A percentile compares a stretch with the other conserved stretches of the same genome.
Evolutionary conservation across 1,140 invertebrate species (phyloP).

Genomic region (Vollenhovia emeryi): DNA sequence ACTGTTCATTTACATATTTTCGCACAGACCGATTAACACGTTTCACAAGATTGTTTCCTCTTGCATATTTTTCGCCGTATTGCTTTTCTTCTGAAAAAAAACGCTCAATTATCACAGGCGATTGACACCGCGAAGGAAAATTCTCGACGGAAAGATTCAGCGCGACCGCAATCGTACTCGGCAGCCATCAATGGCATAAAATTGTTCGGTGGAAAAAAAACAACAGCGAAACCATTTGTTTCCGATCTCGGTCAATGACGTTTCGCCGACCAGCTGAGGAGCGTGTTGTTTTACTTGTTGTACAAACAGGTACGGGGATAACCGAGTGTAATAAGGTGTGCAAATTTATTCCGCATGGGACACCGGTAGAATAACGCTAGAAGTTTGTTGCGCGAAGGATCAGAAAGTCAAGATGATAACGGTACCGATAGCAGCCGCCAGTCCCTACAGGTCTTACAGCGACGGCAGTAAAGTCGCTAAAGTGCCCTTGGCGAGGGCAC

Average conservation of each 20-base stretch:
- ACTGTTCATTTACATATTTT: neutral
- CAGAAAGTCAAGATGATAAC: constrained; percentile 80
- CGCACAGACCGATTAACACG: neutral
- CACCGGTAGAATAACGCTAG: constrained; percentile 1
- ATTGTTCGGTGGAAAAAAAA: neutral
- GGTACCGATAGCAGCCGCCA: constrained; percentile 80
- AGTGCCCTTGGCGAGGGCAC: constrained; percentile 78
- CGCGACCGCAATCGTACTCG: neutral
- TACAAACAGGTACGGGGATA: constrained; percentile 5
- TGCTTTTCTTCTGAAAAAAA: neutral
- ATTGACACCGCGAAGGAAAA: neutral
- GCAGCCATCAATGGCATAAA: neutral
- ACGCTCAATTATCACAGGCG: neutral
- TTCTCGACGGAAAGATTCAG: neutral
- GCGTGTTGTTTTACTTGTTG: neutral
- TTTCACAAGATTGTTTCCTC: neutral
- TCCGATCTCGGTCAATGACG: constrained; percentile 21
- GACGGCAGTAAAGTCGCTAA: constrained; percentile 81
- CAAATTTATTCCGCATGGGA: constrained; percentile 7
- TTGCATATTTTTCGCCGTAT: neutral
- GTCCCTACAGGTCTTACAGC: constrained; percentile 82
- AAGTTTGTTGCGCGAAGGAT: neutral
- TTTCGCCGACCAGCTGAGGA: neutral
- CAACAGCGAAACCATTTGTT: neutral
- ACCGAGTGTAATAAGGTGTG: constrained; percentile 7